These are phyloP conservation scores for Bambusicola thoracicus DNA, from an alignment of 2,113 vertebrate species.

Conservation along the genomic window DNA sequence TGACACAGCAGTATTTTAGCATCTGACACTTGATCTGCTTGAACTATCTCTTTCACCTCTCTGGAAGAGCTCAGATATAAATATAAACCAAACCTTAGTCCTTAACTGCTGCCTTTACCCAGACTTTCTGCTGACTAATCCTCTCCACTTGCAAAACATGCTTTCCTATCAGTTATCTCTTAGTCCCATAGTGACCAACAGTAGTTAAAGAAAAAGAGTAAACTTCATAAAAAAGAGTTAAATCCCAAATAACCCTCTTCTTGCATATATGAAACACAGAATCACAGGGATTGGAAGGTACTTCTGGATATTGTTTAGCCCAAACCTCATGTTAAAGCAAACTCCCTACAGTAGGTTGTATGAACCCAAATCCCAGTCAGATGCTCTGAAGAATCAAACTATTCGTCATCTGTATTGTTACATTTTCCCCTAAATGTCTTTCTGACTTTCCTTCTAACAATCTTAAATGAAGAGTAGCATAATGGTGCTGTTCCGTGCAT, in stretches of 20 bases:
- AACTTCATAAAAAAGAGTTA: not conserved
- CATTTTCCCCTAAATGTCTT: not conserved
- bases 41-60: not conserved
- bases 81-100: not conserved
- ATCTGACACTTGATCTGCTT: conserved; percentile 8
- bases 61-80: not conserved
- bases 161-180: not conserved
- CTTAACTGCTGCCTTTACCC: not conserved
- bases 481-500: not conserved
- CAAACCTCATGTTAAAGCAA: too few species aligned
- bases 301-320: too few species aligned
- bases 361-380: not conserved
- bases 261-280: not conserved
- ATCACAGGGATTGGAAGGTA: too few species aligned
- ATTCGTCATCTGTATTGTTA: not conserved
- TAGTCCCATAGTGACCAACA: not conserved
- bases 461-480: not conserved
- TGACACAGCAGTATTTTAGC: not conserved
- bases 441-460: not conserved
- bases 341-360: not conserved
- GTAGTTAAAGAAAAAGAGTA: not conserved
- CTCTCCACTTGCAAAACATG: not conserved
- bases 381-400: not conserved
- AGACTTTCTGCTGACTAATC: not conserved
- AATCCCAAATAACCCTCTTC: not conserved